phyloP scores from a whole-genome alignment of 2,113 vertebrate genomes.

The Desmodus rotundus region DNA sequence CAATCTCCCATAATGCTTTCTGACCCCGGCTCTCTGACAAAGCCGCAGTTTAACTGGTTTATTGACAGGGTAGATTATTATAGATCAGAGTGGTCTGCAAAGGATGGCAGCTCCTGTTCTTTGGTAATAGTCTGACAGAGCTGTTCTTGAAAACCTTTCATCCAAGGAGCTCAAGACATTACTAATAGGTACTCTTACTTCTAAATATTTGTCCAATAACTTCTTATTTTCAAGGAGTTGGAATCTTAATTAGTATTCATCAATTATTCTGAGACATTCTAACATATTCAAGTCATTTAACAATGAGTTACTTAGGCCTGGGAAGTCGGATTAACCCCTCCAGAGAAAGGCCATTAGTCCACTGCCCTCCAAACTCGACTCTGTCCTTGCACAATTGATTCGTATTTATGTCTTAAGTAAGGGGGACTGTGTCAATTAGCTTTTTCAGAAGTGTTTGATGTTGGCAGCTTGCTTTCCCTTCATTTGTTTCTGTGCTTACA shows the following conservation, averaged over 20 bases:
- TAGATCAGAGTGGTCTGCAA: constrained; percentile 53
- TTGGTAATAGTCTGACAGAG: constrained; percentile 10
- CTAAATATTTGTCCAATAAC: constrained; percentile 2
- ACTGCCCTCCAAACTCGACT: background rate
- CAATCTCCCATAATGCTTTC: constrained; percentile 49
- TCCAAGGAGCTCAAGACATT: background rate
- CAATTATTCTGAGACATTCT: constrained; percentile 21
- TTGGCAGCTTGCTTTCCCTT: background rate
- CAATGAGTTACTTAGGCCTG: background rate
- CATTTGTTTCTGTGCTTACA: background rate
- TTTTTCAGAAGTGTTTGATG: constrained; percentile 30
- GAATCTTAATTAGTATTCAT: constrained; percentile 32
- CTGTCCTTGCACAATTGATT: background rate
- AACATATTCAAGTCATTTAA: background rate
- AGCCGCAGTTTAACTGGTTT: constrained; percentile 63
- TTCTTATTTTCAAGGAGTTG: background rate
- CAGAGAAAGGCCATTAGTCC: background rate
- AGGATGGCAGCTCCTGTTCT: constrained; percentile 48
- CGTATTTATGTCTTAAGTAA: background rate
- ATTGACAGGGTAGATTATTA: constrained; percentile 68
- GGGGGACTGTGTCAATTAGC: background rate
- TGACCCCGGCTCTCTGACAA: constrained; percentile 44
- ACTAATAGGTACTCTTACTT: background rate
- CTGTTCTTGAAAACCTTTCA: constrained; percentile 42
- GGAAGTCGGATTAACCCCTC: background rate